These are phyloP conservation scores for Lobophora halterata DNA, from an alignment of 2,888 invertebrate species.

Conservation along the genomic window DNA sequence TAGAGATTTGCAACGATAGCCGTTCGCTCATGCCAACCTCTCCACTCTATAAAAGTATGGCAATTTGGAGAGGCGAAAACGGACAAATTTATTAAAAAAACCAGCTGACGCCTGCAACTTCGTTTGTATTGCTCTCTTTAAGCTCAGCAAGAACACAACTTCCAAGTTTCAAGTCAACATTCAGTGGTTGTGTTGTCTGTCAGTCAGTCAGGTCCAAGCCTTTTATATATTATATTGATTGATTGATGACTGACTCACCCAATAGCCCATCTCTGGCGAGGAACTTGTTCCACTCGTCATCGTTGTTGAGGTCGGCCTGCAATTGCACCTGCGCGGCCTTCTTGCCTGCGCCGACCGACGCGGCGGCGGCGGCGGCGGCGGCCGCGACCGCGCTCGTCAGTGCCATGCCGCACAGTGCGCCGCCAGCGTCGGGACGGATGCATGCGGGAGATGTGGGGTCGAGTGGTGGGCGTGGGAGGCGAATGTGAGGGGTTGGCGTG, in stretches of 20 bases:
- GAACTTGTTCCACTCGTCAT: slow-evolving; percentile 93
- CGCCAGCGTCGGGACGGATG: slow-evolving; percentile 13
- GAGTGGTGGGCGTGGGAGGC: slow-evolving; percentile 18
- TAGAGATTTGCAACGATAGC: no score
- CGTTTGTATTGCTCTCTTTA: no score
- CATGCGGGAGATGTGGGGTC: slow-evolving; percentile 10
- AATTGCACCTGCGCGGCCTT: slow-evolving; percentile 88
- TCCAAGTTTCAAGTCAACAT: no score
- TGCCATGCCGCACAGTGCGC: slow-evolving; percentile 53
- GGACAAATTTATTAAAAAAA: not conserved
- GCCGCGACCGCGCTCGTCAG: slow-evolving; percentile 68
- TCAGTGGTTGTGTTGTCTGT: no score
- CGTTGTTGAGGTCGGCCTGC: slow-evolving; percentile 89
- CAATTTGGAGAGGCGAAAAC: no score
- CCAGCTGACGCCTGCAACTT: no score
- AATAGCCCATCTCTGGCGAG: slow-evolving; percentile 87
- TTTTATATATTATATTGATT: no score
- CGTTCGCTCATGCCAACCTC: no score
- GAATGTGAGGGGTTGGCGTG: slow-evolving; percentile 13
- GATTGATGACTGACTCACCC: no score
- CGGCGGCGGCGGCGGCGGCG: slow-evolving; percentile 65
- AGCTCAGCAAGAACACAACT: no score
- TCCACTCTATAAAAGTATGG: no score
- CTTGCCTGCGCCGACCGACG: slow-evolving; percentile 81
- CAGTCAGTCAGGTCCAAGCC: no score